Conservation (phyloP, 2,113 vertebrate genomes). For the Zeus faber region DNA sequence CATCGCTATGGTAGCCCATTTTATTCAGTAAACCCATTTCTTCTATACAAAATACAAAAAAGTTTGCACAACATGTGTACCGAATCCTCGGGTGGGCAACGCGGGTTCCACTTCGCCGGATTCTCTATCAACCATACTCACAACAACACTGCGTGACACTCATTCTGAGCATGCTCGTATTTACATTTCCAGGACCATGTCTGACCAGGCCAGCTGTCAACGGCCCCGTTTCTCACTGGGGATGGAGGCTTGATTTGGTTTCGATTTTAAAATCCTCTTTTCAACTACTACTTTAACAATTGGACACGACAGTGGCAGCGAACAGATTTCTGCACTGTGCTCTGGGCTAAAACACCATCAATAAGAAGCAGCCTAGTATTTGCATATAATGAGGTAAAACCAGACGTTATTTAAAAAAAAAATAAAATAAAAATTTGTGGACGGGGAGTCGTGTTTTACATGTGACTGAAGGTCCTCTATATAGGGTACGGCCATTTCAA, state of each 20-base stretch:
- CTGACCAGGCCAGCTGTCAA: background rate
- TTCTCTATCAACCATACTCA: conserved; percentile 25
- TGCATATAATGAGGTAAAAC: background rate
- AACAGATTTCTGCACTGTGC: background rate
- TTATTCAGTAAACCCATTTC: conserved; percentile 32
- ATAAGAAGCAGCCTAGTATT: background rate
- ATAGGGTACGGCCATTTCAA: background rate
- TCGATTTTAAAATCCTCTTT: background rate
- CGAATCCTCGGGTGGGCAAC: conserved; percentile 29
- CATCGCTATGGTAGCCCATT: conserved; percentile 20
- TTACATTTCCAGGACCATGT: conserved; percentile 7
- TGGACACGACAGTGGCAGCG: background rate
- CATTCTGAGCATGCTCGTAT: background rate
- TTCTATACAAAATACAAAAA: conserved; percentile 81
- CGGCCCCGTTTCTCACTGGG: background rate
- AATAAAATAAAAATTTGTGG: background rate
- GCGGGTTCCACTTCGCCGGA: conserved; percentile 23
- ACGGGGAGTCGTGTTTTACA: background rate
- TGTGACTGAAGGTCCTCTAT: too few species aligned
- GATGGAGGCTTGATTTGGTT: background rate
- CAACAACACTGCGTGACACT: conserved; percentile 17
- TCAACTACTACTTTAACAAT: too few species aligned
- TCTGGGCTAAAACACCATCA: background rate
- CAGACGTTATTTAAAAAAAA: background rate
- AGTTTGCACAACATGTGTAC: conserved; percentile 14